Base-by-base conservation (phyloP, 2,888 invertebrate genomes). In the Herminia tarsipennalis region DNA sequence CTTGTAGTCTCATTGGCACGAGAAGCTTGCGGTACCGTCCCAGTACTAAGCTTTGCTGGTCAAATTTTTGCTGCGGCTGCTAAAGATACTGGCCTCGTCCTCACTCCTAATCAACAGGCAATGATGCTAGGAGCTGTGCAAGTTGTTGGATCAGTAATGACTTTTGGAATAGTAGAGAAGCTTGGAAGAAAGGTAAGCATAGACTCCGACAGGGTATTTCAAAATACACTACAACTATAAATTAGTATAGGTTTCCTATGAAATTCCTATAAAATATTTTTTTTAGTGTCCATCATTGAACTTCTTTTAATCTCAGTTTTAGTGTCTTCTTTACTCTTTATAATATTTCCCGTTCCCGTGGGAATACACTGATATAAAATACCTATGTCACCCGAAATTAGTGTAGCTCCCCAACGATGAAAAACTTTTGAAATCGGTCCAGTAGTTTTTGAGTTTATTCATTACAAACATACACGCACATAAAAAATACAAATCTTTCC, bases 101-200 rank as follows among this genome's bases (percentile, higher is more conserved):
- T 89, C n/a, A 81, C 79, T 14, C 83, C 90, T 0, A 90, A 90
- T 51, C 86, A 88, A 50, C 90, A 90, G 32, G 88, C 90, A 0
- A 90, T 90, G 84, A 59, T 86, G 70, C 66, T 90, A 4, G 90
- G 90, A 2, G 73, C 72, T 0, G 83, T 89, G 0, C 90, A 89
- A 41, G 85, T 90, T 0, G 54, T 75, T 0, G 90, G 90, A 0
- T 83, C 90, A 0, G 45, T 71, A 0, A 25, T 90, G 1, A 88
- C 83, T 0, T 86, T 87, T 0, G 76, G 80, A 4, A 47, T 86
- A 0, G 83, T 90, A 0, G 90, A 90, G 35, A 85, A 75, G 37
- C 70, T 81, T 36, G 90, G 90, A 0, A 69, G 90, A 22, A 90
- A 87, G 83, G 89, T 88, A 48, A 38, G 37, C n/a, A 14, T n/a